Evolutionary conservation across 64 coral and sea anemone genomes (phyloP), one percentile per base, ranked within the genome.

Genomic region (Cladopsammia gracilis): DNA sequence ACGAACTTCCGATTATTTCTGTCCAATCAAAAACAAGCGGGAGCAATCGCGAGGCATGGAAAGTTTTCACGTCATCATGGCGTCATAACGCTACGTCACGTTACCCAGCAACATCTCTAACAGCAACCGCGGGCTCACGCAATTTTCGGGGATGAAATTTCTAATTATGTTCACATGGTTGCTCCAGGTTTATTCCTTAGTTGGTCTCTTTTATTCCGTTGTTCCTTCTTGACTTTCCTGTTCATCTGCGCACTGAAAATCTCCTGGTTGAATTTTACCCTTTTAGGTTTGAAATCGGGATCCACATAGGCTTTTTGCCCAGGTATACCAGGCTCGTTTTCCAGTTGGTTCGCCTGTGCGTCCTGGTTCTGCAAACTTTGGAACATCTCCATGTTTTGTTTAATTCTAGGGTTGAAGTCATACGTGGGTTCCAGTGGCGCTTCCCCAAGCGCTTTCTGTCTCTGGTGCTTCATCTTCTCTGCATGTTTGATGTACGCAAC

Each of bases 401-500:
- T 75, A 3, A 93, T 86, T 24, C 91, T 69, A 3, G 91, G 91
- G 61, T 93, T 93, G 24, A 77, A 42, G 14, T 93, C 91, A 42
- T 93, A 93, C 16, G 91, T 93, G 26, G 91, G 58, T 59, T 93
- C 91, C 20, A 93, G 72, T 7, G 91, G 91, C 2, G 91, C 82
- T 5, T 73, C 64, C 4, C 91, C 91, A 3, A 93, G 5, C 2
- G 91, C 91, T 54, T 78, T 93, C 4, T 66, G 59, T 78, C 75
- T 86, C 25, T 93, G 91, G 14, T 71, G 48, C 48, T 93, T 93
- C 91, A 93, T 87, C 62, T 87, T 93, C 46, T 93, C 91, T 3
- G 72, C 81, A 20, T 93, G 91, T 8, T 44, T 86, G 12, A 93
- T 73, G 42, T 93, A 78, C 1, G 82, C 71, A 23, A 16, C 70